Percentiles rank a stretch among this genome's conserved stretches.
Conservation (phyloP, 2,888 invertebrate genomes). For the Masnerella sp. region DNA sequence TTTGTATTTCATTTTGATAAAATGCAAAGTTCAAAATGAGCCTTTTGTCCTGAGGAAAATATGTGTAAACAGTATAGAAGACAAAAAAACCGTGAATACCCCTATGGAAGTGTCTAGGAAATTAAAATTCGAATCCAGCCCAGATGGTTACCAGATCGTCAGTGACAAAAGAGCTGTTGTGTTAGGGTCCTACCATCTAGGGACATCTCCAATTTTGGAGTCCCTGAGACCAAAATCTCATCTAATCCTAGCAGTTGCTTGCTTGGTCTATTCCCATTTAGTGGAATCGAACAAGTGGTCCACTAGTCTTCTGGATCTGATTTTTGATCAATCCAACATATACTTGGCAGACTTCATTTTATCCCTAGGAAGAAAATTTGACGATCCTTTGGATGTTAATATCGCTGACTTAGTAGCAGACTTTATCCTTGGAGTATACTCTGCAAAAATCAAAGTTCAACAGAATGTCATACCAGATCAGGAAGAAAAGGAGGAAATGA, state of each 20-base stretch:
- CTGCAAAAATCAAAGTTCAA: constrained; percentile 70
- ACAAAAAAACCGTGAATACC: constrained; percentile 50
- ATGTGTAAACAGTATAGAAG: constrained; percentile 58
- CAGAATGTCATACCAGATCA: constrained; percentile 70
- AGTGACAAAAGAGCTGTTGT: constrained; percentile 69
- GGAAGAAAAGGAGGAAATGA: constrained; percentile 66
- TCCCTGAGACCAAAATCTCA: constrained; percentile 68
- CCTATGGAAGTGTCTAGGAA: constrained; percentile 57
- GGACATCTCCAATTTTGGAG: constrained; percentile 65
- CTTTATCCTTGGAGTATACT: constrained; percentile 72
- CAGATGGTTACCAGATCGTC: constrained; percentile 69
- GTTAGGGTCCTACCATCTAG: constrained; percentile 70
- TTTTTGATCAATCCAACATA: constrained; percentile 74
- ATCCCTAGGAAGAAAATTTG: constrained; percentile 68
- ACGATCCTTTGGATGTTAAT: constrained; percentile 66
- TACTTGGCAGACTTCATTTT: constrained; percentile 71
- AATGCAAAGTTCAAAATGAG: constrained; percentile 69
- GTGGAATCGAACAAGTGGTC: constrained; percentile 72
- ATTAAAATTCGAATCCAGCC: constrained; percentile 62
- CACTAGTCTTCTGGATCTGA: constrained; percentile 69
- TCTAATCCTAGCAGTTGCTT: constrained; percentile 69
- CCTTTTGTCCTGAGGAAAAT: constrained; percentile 69
- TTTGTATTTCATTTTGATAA: constrained; percentile 71
- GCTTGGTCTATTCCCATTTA: constrained; percentile 70
- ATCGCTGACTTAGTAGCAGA: constrained; percentile 71